phyloP scores from a whole-genome alignment of 1,140 invertebrate species.

The Choristoneura fumiferana region DNA sequence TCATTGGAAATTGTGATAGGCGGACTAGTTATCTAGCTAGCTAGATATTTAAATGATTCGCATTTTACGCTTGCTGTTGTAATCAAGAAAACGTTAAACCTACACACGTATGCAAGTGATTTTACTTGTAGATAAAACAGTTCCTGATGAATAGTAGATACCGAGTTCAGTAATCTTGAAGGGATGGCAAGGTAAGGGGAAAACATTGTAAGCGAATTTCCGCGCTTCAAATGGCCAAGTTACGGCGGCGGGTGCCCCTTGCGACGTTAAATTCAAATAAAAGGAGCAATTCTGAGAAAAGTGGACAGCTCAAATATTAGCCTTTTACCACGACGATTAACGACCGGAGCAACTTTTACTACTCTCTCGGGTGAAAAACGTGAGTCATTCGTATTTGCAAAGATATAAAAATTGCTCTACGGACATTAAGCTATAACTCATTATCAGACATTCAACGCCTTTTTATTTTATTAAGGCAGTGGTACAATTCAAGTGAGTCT shows the following conservation, averaged over 20 bases:
- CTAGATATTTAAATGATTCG: too few species aligned
- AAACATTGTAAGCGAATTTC: constrained; percentile 17
- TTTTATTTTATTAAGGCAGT: too few species aligned
- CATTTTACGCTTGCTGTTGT: too few species aligned
- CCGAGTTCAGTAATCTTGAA: background rate
- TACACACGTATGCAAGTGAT: too few species aligned
- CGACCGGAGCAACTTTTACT: constrained; percentile 9
- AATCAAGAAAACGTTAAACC: too few species aligned
- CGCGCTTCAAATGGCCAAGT: background rate
- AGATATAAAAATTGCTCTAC: background rate
- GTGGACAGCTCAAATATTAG: constrained; percentile 19
- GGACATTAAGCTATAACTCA: background rate
- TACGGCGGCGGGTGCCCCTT: background rate
- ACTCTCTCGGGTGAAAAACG: constrained; percentile 8
- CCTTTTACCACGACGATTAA: constrained; percentile 18
- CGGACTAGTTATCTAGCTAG: too few species aligned
- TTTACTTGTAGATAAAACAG: too few species aligned
- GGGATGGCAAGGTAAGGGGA: background rate
- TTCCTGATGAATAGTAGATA: background rate
- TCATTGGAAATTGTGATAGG: too few species aligned
- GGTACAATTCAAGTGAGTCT: too few species aligned
- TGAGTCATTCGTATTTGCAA: constrained; percentile 1
- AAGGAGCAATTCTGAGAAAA: constrained; percentile 16
- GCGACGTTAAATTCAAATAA: constrained; percentile 18
- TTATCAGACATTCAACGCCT: background rate